Evolutionary conservation across 2,113 vertebrate species (phyloP).

Genomic region (Hirundichthys speculiger): DNA sequence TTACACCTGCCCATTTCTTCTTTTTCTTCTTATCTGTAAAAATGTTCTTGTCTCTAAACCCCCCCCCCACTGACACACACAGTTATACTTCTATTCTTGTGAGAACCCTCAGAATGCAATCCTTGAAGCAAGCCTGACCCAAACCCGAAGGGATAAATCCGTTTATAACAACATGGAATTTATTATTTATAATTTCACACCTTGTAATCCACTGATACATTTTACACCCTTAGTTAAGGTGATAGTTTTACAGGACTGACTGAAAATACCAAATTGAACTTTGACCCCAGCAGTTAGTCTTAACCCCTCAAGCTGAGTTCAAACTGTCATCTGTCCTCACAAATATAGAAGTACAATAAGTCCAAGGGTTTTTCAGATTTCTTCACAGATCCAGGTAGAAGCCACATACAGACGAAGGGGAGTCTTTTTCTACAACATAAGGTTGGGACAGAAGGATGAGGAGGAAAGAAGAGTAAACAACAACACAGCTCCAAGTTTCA

Average conservation of each 20-base stretch:
- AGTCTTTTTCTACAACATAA: constrained; percentile 12
- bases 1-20: too few species aligned
- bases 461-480: constrained; percentile 28
- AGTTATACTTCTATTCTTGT: constrained; percentile 21
- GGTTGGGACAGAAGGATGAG: constrained; percentile 20
- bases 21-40: too few species aligned
- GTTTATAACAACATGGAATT: too few species aligned
- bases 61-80: constrained; percentile 7
- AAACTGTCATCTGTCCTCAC: constrained; percentile 13
- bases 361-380: background rate
- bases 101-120: constrained; percentile 12
- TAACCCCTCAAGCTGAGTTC: background rate
- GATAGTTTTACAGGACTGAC: too few species aligned
- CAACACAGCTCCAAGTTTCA: constrained; percentile 14
- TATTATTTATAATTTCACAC: too few species aligned
- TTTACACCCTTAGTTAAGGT: too few species aligned
- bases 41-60: too few species aligned
- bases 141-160: background rate
- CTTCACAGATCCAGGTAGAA: constrained; percentile 6
- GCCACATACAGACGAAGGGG: constrained; percentile 6
- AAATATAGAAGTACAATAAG: constrained; percentile 30
- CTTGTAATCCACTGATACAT: too few species aligned
- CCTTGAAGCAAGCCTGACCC: too few species aligned
- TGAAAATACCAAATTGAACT: too few species aligned
- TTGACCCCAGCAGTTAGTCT: too few species aligned